Conservation (phyloP, 2,113 vertebrate genomes). For the Ancistrus triradiatus region DNA sequence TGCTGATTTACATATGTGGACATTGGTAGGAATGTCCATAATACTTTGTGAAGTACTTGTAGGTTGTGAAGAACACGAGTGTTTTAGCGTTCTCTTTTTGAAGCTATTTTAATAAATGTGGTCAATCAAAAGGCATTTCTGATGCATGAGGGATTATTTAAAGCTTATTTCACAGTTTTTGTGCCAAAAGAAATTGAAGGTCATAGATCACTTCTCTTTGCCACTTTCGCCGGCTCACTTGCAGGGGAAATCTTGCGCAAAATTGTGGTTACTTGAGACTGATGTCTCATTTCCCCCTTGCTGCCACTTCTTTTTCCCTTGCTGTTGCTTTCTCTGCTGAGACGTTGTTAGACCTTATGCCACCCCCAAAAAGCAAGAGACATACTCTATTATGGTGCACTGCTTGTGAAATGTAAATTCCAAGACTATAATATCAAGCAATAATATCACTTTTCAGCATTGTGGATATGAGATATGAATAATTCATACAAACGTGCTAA, state of each 20-base stretch:
- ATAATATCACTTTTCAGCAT: neutral
- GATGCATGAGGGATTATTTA: conserved; percentile 15
- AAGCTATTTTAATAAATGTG: too few species aligned
- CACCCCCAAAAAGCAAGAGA: too few species aligned
- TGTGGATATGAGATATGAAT: too few species aligned
- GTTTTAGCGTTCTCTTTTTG: too few species aligned
- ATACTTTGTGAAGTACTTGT: too few species aligned
- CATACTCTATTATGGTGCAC: neutral
- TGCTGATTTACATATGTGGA: too few species aligned
- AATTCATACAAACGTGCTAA: neutral
- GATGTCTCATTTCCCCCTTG: neutral
- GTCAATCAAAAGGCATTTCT: too few species aligned
- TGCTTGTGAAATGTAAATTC: neutral
- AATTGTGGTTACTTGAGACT: conserved; percentile 5
- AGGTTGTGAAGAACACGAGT: too few species aligned
- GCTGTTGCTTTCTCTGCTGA: neutral
- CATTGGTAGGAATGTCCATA: too few species aligned
- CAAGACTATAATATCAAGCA: neutral
- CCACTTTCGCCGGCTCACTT: conserved; percentile 21
- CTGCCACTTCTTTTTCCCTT: neutral
- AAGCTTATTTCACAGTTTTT: conserved; percentile 16
- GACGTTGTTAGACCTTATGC: neutral
- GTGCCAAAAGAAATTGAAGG: conserved; percentile 22
- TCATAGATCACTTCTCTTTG: conserved; percentile 14
- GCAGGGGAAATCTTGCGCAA: conserved; percentile 28